Base-by-base conservation (phyloP, 2,113 vertebrate genomes). In the Melierax canorus region DNA sequence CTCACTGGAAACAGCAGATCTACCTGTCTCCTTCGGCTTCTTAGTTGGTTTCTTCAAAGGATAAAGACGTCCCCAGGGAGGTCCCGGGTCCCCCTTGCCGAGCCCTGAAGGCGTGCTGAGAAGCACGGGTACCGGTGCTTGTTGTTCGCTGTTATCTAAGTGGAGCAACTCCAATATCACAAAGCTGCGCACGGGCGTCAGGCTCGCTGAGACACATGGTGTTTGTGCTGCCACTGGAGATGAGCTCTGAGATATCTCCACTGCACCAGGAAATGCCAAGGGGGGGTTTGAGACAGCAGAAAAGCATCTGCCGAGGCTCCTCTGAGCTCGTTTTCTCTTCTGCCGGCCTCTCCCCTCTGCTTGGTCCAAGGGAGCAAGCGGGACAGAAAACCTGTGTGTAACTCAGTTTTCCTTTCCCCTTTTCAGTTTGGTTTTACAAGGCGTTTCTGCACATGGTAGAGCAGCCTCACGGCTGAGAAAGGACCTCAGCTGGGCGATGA, bases 101-200 rank as follows among this genome's bases (percentile, higher is more conserved):
- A 59, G 29, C 8, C 20, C 36, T 14, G 50, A 71, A 66, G 45
- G 36, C 24, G 19, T 84, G 22, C 66, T 73, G 55, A 75, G 51
- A 36, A 75, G 19, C 0, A 0, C 30, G 41, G n/a, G n/a, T 38
- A 56, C 38, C 0, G 0, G 16, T 27, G 24, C 36, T 72, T 23
- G 5, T 10, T 68, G 26, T 46, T 76, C 1, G 1, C 38, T 79
- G 22, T 86, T 88, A 69, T 46, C 85, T 66, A 77, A 90, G 38
- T 79, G 78, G 69, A 88, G 74, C 71, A 91, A 36, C 74, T 72
- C 29, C 45, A 69, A 29, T 27, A 73, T 67, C 78, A 86, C 6
- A 2, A 26, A 77, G 58, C 76, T 48, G n/a, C 50, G 67, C 45
- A 23, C 0, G 29, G 38, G n/a, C 45, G 86, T 66, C 20, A 13